Percentiles rank a stretch among this genome's conserved stretches.
These are phyloP conservation scores for Onchidella celtica DNA, from an alignment of 2,888 invertebrate genomes.

Conservation along the genomic window DNA sequence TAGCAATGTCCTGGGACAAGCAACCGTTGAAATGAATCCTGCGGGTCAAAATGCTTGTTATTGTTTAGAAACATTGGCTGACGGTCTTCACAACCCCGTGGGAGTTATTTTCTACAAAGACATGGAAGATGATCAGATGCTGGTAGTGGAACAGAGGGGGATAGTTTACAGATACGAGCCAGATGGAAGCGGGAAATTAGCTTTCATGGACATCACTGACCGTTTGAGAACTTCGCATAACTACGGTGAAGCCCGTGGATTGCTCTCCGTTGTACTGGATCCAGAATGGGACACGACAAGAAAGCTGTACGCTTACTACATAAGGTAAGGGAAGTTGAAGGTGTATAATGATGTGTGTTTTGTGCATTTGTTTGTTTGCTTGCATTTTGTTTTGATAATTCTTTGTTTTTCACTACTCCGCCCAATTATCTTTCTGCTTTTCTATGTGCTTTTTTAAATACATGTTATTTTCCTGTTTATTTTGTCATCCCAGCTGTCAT, in stretches of 20 bases:
- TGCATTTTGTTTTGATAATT: background rate
- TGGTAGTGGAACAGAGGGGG: slow-evolving; percentile 62
- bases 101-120: slow-evolving; percentile 45
- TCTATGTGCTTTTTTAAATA: no score
- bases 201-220: slow-evolving; percentile 57
- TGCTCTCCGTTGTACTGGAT: slow-evolving; percentile 71
- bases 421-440: no score
- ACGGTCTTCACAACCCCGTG: slow-evolving; percentile 54
- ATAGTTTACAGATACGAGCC: slow-evolving; percentile 48
- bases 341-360: background rate
- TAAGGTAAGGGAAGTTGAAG: slow-evolving; percentile 44
- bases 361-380: background rate
- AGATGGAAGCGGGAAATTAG: slow-evolving; percentile 17
- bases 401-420: background rate
- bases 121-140: slow-evolving; percentile 45
- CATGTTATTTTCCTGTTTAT: no score
- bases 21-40: background rate
- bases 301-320: slow-evolving; percentile 69
- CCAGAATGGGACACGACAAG: slow-evolving; percentile 65
- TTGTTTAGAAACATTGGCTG: slow-evolving; percentile 55
- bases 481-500: no score
- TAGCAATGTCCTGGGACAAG: background rate
- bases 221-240: slow-evolving; percentile 43
- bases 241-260: slow-evolving; percentile 54
- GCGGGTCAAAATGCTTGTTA: slow-evolving; percentile 45